Evolutionary conservation across 2,797 vertebrate genomes (phyloP).

Genomic region (Peromyscus nudipes): DNA sequence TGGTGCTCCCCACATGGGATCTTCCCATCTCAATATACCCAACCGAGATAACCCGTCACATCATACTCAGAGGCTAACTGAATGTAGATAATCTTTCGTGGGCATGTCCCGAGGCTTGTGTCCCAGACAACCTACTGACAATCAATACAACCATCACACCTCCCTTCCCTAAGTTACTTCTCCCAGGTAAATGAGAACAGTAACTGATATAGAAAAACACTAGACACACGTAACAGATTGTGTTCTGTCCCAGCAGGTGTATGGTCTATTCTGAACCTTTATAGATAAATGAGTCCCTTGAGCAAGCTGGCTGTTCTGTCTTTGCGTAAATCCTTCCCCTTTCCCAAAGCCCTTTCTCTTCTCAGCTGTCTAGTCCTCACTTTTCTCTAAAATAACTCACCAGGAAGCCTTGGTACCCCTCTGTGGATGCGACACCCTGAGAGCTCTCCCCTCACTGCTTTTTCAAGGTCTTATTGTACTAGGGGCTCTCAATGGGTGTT

Average conservation of each 20-base stretch:
- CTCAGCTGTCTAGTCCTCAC: neutral
- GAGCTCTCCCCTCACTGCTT: neutral
- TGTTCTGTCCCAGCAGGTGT: neutral
- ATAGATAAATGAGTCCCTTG: neutral
- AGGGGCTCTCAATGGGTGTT: neutral
- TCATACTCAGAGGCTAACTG: neutral
- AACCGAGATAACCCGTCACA: neutral
- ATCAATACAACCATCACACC: neutral
- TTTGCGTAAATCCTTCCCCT: neutral
- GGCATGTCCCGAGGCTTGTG: neutral
- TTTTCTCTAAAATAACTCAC: slow-evolving; percentile 15
- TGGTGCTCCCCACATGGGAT: neutral
- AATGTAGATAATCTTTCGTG: neutral
- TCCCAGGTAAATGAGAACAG: neutral
- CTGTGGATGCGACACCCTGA: neutral
- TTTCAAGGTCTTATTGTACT: neutral
- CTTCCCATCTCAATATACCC: neutral
- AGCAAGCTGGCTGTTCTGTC: neutral
- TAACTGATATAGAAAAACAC: neutral
- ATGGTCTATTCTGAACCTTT: neutral
- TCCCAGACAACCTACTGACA: neutral
- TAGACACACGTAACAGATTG: neutral
- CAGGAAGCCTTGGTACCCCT: neutral
- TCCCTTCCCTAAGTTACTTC: neutral
- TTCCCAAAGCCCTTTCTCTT: slow-evolving; percentile 15